Evolutionary conservation across 1,140 invertebrate species (phyloP).

Genomic region (Leptestheria dahalacensis): DNA sequence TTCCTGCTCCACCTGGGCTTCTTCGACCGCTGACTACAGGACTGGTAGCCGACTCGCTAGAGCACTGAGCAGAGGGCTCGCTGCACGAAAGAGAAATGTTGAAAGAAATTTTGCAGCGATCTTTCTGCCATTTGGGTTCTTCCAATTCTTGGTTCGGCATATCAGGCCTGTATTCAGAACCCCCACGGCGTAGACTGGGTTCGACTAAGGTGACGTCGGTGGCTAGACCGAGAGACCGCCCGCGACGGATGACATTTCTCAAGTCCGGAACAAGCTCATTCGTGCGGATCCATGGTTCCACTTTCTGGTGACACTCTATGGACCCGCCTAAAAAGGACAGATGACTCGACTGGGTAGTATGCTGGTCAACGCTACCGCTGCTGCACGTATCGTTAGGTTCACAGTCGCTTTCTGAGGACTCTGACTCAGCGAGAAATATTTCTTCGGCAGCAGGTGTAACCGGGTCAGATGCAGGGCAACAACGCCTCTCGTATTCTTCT

Average conservation of each 20-base stretch:
- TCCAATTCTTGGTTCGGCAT: not conserved
- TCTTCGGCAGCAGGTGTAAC: constrained; percentile 36
- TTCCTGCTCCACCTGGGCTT: constrained; percentile 13
- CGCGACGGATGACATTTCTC: constrained; percentile 3
- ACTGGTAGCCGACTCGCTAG: constrained; percentile 1
- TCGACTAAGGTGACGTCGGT: not conserved
- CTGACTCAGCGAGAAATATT: not conserved
- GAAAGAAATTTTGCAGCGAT: constrained; percentile 42
- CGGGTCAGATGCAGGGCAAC: constrained; percentile 32
- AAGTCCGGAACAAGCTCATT: not conserved
- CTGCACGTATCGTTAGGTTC: not conserved
- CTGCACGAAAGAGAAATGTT: constrained; percentile 43
- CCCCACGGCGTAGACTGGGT: constrained; percentile 5
- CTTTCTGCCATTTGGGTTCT: not conserved
- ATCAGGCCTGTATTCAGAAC: constrained; percentile 5
- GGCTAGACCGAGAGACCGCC: constrained; percentile 1
- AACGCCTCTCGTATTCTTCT: constrained; percentile 28
- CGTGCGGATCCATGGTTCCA: constrained; percentile 9
- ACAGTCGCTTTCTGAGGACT: not conserved
- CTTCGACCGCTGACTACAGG: not conserved
- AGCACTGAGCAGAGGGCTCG: constrained; percentile 16
- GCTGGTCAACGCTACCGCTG: not conserved
- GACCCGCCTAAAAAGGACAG: constrained; percentile 19
- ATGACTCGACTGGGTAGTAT: constrained; percentile 11
- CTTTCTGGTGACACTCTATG: constrained; percentile 14